Evolutionary conservation across 2,113 vertebrate genomes (phyloP).

Genomic region (Hippocampus guttulatus): DNA sequence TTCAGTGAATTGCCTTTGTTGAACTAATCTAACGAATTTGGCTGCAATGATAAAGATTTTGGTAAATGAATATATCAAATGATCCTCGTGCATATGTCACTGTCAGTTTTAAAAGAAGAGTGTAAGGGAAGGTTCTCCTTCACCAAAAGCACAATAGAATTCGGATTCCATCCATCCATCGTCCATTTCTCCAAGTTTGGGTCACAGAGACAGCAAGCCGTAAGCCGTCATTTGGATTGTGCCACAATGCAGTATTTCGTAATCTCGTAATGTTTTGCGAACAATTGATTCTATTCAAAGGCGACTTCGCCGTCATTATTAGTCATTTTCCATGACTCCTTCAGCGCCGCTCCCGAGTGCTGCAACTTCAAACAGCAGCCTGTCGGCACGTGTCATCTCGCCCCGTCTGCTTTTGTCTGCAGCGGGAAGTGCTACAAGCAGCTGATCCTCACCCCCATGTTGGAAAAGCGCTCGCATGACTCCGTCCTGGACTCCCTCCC

Average conservation of each 20-base stretch:
- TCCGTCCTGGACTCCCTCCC: constrained; percentile 84
- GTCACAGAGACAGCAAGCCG: too few species aligned
- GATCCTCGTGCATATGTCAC: neutral
- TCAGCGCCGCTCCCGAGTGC: neutral
- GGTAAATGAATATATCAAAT: neutral
- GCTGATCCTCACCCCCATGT: constrained; percentile 87
- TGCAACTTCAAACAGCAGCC: neutral
- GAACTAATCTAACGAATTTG: too few species aligned
- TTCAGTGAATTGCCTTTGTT: neutral
- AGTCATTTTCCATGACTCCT: neutral
- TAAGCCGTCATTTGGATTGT: neutral
- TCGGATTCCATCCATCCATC: too few species aligned
- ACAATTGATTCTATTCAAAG: constrained; percentile 4
- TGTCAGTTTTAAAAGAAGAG: neutral
- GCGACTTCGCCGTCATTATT: neutral
- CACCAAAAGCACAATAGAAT: neutral
- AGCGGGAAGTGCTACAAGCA: constrained; percentile 95
- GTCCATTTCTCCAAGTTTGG: too few species aligned
- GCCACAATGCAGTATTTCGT: neutral
- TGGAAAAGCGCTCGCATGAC: constrained; percentile 86
- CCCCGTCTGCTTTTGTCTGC: constrained; percentile 14
- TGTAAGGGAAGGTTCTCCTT: neutral
- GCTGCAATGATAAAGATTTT: neutral
- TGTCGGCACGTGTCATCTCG: constrained; percentile 2
- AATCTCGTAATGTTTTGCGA: neutral